Percentiles rank a stretch among this genome's conserved stretches.
phyloP scores from a whole-genome alignment of 2,888 invertebrate species.

The Eilema caniola region DNA sequence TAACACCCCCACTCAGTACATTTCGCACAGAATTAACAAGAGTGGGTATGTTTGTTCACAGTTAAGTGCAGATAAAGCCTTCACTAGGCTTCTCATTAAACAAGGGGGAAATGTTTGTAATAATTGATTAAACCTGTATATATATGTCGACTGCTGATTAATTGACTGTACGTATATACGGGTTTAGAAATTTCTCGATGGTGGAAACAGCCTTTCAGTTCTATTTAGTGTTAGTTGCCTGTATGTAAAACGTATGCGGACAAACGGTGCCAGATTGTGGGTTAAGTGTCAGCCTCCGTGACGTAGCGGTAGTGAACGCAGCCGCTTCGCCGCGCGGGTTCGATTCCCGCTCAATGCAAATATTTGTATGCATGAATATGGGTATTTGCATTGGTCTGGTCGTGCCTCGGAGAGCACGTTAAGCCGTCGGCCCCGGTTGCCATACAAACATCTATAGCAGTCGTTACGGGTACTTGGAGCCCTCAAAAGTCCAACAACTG shows the following conservation, averaged over 20 bases:
- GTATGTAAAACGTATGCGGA: background rate
- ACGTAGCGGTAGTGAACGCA: too few species aligned
- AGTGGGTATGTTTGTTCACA: constrained; percentile 46
- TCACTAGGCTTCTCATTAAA: constrained; percentile 64
- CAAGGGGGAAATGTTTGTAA: constrained; percentile 67
- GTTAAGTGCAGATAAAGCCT: constrained; percentile 63
- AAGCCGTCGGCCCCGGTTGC: too few species aligned
- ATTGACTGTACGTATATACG: constrained; percentile 38
- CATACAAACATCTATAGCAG: too few species aligned
- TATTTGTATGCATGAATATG: too few species aligned
- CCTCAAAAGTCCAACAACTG: too few species aligned
- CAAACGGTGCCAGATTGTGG: background rate
- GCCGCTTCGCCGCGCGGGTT: too few species aligned
- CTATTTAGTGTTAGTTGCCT: background rate
- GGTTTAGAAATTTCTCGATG: constrained; percentile 13
- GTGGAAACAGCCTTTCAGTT: background rate
- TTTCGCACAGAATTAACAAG: constrained; percentile 36
- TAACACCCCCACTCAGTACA: constrained; percentile 19
- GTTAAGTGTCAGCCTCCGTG: background rate
- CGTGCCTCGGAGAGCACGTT: too few species aligned
- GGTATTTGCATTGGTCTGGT: too few species aligned
- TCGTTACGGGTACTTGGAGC: too few species aligned
- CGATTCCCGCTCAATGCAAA: too few species aligned
- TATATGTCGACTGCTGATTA: constrained; percentile 55
- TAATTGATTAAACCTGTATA: constrained; percentile 73